Base-by-base conservation (phyloP, 2,888 invertebrate genomes). In the Calameuta filiformis region DNA sequence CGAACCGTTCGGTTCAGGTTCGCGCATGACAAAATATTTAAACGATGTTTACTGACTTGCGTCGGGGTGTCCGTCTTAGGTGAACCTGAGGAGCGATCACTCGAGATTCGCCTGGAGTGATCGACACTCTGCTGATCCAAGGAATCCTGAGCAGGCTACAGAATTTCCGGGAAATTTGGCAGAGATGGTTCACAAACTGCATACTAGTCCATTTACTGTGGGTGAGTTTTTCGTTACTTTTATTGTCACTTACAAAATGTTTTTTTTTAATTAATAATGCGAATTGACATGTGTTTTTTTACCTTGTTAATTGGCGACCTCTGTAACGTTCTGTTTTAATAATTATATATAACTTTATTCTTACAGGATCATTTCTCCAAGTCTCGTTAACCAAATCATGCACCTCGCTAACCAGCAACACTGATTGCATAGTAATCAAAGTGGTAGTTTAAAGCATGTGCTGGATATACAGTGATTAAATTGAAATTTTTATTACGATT, bases 21-120 rank as follows among this genome's bases (percentile, higher is more conserved):
- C 77, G 79, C 79, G 79, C 79, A 79, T 79, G 79, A 78, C 77
- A 73, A 73, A 76, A 74, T 78, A 79, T 79, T 76, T 76, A 78
- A 79, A 56, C 77, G 77, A 69, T 79, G 73, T 78, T 78, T 75
- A 74, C 77, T 73, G 68, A 76, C 77, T 73, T 33, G 37, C 75
- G 33, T 76, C 76, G 56, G 56, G 9, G 73, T 77, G 73, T 76
- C 33, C 73, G 56, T n/a, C n/a, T 69, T 12, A n/a, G 68, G 37
- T 40, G 35, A 75, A 69, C 68, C 56, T 68, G 9, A 75, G 23
- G 74, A 74, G 73, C 77, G 75, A 71, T 71, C 34, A 34, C 31
- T 33, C 71, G 71, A 56, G 56, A 56, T 56, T 56, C 23, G 56
- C 56, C 15, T 56, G 56, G 56, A 56, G 56, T 56, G 56, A 56